Conservation (phyloP, 2,888 invertebrate genomes). For the Drosophila tripunctata region DNA sequence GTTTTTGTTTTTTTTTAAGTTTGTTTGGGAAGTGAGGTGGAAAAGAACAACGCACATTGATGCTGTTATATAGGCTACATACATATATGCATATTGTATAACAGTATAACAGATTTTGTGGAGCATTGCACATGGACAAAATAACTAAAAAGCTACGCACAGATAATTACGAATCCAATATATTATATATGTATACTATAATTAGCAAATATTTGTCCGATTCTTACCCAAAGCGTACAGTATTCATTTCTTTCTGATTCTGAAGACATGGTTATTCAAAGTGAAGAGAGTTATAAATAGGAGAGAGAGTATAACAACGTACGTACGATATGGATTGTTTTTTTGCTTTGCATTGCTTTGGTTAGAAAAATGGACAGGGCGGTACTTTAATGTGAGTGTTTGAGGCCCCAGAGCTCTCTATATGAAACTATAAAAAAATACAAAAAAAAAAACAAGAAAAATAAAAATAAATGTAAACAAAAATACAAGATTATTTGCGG, state of each 20-base stretch:
- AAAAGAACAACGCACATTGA: slow-evolving; percentile 26
- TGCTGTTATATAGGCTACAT: slow-evolving; percentile 49
- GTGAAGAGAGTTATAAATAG: slow-evolving; percentile 17
- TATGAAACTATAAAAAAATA: slow-evolving; percentile 55
- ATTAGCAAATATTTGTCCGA: slow-evolving; percentile 41
- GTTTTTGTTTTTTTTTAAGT: background rate
- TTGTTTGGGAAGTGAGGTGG: background rate
- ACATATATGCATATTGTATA: slow-evolving; percentile 49
- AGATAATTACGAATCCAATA: slow-evolving; percentile 50
- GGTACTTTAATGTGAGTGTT: slow-evolving; percentile 34
- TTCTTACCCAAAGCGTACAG: slow-evolving; percentile 62
- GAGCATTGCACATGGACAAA: slow-evolving; percentile 63
- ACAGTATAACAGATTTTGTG: slow-evolving; percentile 49
- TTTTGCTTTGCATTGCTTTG: slow-evolving; percentile 18
- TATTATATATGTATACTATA: slow-evolving; percentile 23
- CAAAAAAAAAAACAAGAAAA: slow-evolving; percentile 14
- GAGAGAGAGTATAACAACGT: slow-evolving; percentile 43
- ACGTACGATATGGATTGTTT: slow-evolving; percentile 26
- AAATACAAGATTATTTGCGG: slow-evolving; percentile 23
- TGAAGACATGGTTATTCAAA: slow-evolving; percentile 46
- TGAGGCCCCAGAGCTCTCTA: slow-evolving; percentile 44
- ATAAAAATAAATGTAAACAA: slow-evolving; percentile 24
- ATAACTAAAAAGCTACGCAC: slow-evolving; percentile 67
- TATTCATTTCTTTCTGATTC: slow-evolving; percentile 40
- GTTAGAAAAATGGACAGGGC: slow-evolving; percentile 40